Conservation (phyloP, 1,140 invertebrate genomes). For the Macrotrachela quadricornifera region DNA sequence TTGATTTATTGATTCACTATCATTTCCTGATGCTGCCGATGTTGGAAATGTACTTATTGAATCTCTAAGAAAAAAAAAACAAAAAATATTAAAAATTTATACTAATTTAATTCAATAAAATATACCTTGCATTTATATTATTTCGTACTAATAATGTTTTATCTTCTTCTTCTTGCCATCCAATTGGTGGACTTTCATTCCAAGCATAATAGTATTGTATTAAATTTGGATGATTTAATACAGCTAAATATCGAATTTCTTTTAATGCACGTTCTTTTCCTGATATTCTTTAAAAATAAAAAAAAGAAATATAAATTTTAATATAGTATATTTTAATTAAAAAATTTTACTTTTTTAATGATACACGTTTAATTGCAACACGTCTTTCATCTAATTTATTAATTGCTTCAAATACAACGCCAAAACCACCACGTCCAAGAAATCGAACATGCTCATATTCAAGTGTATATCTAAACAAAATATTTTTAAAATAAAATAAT, state of each 20-base stretch:
- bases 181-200: too few species aligned
- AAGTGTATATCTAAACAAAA: constrained; percentile 46
- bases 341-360: constrained; percentile 51
- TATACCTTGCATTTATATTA: too few species aligned
- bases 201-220: too few species aligned
- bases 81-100: too few species aligned
- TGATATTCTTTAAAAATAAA: neutral
- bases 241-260: neutral
- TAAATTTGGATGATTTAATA: neutral
- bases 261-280: neutral
- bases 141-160: too few species aligned
- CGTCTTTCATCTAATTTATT: constrained; percentile 80
- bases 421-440: constrained; percentile 80
- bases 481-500: too few species aligned
- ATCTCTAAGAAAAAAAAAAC: too few species aligned
- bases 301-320: neutral
- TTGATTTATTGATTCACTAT: too few species aligned
- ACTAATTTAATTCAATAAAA: too few species aligned
- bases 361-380: constrained; percentile 85
- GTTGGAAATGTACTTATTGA: too few species aligned
- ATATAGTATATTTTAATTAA: neutral
- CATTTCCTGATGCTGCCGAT: too few species aligned
- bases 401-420: constrained; percentile 77
- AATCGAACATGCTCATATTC: constrained; percentile 65
- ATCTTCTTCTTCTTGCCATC: too few species aligned